phyloP scores from a whole-genome alignment of 2,888 invertebrate species.

The Eupithecia centaureata region DNA sequence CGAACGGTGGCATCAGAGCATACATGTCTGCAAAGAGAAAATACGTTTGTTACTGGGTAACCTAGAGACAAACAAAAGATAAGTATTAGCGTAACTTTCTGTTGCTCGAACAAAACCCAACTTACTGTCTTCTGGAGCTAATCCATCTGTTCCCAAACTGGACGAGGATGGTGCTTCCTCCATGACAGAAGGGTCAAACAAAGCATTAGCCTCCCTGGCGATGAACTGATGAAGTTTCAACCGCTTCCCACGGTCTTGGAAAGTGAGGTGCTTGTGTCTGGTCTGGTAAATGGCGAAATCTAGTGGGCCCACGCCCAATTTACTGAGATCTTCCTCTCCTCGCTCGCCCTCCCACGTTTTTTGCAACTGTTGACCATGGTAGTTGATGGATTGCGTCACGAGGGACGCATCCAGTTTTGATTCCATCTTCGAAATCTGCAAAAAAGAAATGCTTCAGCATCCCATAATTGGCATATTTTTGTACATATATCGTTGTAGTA shows the following conservation, averaged over 20 bases:
- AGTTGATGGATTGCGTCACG: constrained; percentile 90
- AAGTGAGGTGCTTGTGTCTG: constrained; percentile 91
- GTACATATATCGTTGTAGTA: background rate
- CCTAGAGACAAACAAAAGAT: constrained; percentile 8
- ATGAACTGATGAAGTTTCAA: constrained; percentile 94
- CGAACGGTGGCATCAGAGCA: constrained; percentile 94
- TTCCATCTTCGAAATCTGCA: constrained; percentile 64
- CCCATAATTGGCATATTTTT: background rate
- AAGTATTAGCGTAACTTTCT: background rate
- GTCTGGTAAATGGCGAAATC: constrained; percentile 91
- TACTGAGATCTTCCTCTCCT: constrained; percentile 89
- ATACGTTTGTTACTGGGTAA: constrained; percentile 12
- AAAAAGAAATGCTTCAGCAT: constrained; percentile 5
- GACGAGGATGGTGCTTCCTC: constrained; percentile 79
- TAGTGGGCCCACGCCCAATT: constrained; percentile 84
- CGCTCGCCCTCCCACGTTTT: constrained; percentile 94
- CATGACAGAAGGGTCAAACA: constrained; percentile 85
- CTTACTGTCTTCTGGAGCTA: constrained; percentile 83
- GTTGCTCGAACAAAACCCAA: constrained; percentile 25
- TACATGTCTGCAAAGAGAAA: constrained; percentile 85
- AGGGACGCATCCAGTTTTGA: constrained; percentile 77
- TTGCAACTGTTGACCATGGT: constrained; percentile 93
- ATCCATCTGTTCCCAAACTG: constrained; percentile 79
- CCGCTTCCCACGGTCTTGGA: constrained; percentile 92
- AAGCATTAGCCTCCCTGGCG: constrained; percentile 90